phyloP scores from a whole-genome alignment of 2,113 vertebrate species.

The Nansenia antarctica region DNA sequence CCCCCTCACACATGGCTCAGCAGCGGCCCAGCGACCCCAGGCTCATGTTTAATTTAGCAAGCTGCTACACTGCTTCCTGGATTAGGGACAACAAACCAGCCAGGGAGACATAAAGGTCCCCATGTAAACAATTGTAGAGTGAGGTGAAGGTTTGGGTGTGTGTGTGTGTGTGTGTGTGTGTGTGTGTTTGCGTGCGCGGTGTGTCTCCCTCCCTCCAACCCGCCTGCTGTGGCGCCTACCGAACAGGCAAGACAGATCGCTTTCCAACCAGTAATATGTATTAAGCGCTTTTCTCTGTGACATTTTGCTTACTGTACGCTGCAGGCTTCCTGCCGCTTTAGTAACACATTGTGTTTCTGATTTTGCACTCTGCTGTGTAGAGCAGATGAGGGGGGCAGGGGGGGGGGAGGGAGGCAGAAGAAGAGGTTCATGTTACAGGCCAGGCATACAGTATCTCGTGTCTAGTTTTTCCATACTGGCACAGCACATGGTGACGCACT shows the following conservation, averaged over 20 bases:
- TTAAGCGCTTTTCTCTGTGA: constrained; percentile 20
- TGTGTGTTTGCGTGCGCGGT: too few species aligned
- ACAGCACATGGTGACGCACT: constrained; percentile 19
- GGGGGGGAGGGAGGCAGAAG: background rate
- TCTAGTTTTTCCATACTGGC: constrained; percentile 28
- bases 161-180: too few species aligned
- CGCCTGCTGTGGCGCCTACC: constrained; percentile 12
- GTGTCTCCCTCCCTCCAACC: background rate
- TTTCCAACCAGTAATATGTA: constrained; percentile 17
- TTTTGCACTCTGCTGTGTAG: constrained; percentile 18
- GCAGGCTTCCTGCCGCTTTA: background rate
- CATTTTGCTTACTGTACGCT: constrained; percentile 7
- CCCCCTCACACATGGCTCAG: constrained; percentile 68
- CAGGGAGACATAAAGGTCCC: background rate
- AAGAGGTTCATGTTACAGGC: constrained; percentile 30
- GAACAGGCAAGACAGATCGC: background rate
- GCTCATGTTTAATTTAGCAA: constrained; percentile 73
- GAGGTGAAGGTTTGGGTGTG: constrained; percentile 2
- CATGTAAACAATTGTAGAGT: background rate
- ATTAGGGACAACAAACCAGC: constrained; percentile 17
- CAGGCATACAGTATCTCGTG: constrained; percentile 12
- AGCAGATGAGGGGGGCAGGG: constrained; percentile 4
- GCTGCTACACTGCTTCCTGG: constrained; percentile 14
- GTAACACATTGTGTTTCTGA: constrained; percentile 26
- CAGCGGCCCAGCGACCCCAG: constrained; percentile 57